phyloP scores from a whole-genome alignment of 2,797 vertebrate species.

The Cyclopterus lumpus region DNA sequence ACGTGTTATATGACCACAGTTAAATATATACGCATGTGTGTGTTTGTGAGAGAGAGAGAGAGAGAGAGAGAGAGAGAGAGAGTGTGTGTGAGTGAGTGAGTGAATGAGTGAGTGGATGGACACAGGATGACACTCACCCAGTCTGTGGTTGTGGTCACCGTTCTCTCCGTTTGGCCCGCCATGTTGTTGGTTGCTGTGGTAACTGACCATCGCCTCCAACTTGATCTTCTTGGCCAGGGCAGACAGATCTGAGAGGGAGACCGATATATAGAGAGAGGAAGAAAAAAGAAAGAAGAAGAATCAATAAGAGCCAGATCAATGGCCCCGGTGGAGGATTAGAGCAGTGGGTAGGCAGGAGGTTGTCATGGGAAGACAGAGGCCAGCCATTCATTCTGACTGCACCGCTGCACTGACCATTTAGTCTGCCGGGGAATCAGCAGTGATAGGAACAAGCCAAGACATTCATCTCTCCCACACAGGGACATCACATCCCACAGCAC shows the following conservation, averaged over 20 bases:
- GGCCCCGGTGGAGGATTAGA: conserved; percentile 78
- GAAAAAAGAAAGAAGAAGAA: conserved; percentile 54
- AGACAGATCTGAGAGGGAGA: conserved; percentile 71
- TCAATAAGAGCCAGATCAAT: conserved; percentile 81
- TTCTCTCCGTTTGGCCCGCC: conserved; percentile 93
- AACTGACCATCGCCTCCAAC: conserved; percentile 95
- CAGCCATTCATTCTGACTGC: conserved; percentile 78
- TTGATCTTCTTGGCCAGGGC: conserved; percentile 98
- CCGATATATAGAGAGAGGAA: conserved; percentile 49
- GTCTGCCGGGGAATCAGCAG: conserved; percentile 79
- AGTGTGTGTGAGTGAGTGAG: neutral
- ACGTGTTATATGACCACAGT: conserved; percentile 20
- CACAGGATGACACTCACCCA: conserved; percentile 85
- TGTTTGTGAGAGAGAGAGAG: too few relatives aligned
- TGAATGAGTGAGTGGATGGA: neutral
- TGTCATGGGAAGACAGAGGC: conserved; percentile 80
- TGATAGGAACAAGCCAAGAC: conserved; percentile 78
- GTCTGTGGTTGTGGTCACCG: conserved; percentile 92
- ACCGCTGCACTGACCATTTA: conserved; percentile 78
- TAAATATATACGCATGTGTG: conserved; percentile 17
- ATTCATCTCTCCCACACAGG: conserved; percentile 81
- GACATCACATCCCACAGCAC: conserved; percentile 70
- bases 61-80: too few relatives aligned
- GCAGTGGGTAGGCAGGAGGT: conserved; percentile 77
- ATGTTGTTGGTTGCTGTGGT: conserved; percentile 93